Percentiles rank a stretch among this genome's conserved stretches.
Evolutionary conservation across 2,113 vertebrate species (phyloP).

Genomic region (Crotalus helleri): DNA sequence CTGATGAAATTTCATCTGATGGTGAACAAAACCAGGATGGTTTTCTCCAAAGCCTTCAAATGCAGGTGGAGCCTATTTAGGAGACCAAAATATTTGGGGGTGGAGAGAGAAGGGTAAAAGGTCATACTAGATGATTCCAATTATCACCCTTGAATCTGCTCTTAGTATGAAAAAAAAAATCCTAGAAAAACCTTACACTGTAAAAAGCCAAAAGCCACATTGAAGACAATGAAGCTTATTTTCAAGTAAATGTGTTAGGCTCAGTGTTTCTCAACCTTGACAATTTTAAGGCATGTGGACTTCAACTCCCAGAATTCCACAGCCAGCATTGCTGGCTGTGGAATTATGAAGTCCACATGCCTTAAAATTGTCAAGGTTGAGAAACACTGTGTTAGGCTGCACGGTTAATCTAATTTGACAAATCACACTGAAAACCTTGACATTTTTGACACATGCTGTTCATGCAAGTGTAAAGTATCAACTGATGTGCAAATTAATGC

Average conservation of each 20-base stretch:
- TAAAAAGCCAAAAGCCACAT: not conserved
- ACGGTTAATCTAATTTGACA: not conserved
- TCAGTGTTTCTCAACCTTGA: too few species aligned
- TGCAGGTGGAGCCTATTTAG: not conserved
- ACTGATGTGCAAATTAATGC: not conserved
- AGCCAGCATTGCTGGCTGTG: too few species aligned
- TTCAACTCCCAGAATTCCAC: too few species aligned
- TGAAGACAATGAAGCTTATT: not conserved
- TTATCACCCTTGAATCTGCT: not conserved
- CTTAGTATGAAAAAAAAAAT: not conserved
- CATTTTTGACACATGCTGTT: not conserved
- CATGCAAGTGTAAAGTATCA: not conserved
- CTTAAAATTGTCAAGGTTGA: too few species aligned
- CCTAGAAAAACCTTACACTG: not conserved
- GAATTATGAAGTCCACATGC: too few species aligned
- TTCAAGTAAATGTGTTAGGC: not conserved
- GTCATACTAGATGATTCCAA: not conserved
- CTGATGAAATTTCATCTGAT: not conserved
- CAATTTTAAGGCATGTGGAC: too few species aligned
- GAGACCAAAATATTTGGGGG: not conserved
- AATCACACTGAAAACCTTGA: not conserved
- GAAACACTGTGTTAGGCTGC: not conserved
- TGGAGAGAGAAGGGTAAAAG: not conserved
- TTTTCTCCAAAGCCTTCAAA: not conserved
- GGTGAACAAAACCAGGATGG: not conserved